Conservation (phyloP, 2,113 vertebrate species). For the Mesembrinibis cayennensis region DNA sequence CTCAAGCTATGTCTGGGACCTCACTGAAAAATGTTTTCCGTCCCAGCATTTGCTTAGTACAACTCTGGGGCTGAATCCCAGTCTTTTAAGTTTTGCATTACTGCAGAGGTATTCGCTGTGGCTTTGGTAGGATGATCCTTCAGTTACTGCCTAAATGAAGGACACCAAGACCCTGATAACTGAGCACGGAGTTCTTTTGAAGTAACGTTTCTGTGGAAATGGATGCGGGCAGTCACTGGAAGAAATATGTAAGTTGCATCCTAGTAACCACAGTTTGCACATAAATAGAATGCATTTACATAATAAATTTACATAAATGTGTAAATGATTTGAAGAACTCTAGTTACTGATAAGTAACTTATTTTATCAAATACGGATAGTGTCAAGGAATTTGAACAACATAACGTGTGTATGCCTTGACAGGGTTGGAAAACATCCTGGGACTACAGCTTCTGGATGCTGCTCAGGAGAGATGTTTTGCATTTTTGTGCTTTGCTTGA, state of each 20-base stretch:
- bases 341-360: background rate
- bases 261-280: background rate
- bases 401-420: fast-evolving
- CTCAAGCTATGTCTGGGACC: background rate
- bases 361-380: background rate
- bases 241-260: background rate
- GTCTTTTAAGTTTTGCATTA: background rate
- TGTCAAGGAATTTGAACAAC: background rate
- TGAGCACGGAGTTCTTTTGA: background rate
- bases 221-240: background rate
- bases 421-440: background rate
- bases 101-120: background rate
- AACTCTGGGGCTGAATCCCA: background rate
- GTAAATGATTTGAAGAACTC: background rate
- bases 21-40: background rate
- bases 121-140: background rate
- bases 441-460: background rate
- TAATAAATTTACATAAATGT: too few species aligned
- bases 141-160: background rate
- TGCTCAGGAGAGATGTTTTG: background rate
- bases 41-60: background rate
- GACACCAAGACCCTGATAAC: background rate
- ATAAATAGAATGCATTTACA: background rate
- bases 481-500: background rate
- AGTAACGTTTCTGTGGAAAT: background rate